phyloP scores from a whole-genome alignment of 2,888 invertebrate genomes.

The Drosophila setosimentum region DNA sequence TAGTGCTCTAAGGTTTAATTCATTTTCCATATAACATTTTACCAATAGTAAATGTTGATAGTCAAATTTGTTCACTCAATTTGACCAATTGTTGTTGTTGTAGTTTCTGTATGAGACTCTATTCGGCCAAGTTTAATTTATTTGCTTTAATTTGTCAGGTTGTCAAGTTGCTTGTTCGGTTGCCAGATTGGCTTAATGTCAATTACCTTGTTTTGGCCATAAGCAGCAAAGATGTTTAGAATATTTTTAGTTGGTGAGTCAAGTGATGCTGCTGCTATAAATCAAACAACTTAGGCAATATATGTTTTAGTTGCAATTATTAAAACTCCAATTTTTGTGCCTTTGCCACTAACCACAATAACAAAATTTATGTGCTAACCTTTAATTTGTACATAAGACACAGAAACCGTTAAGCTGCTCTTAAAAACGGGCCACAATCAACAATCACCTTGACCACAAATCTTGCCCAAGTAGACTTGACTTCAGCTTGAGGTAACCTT shows the following conservation, averaged over 20 bases:
- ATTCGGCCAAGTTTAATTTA: slow-evolving; percentile 60
- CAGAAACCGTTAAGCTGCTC: slow-evolving; percentile 28
- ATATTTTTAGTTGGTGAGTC: slow-evolving; percentile 7
- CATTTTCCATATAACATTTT: not conserved
- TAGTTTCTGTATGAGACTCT: slow-evolving; percentile 33
- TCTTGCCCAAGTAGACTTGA: slow-evolving; percentile 43
- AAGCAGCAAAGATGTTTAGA: slow-evolving; percentile 32
- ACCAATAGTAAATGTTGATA: not conserved
- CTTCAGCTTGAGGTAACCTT: slow-evolving; percentile 27
- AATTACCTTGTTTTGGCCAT: slow-evolving; percentile 68
- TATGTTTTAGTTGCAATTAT: slow-evolving; percentile 19
- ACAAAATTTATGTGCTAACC: slow-evolving; percentile 53
- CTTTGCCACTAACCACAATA: slow-evolving; percentile 29
- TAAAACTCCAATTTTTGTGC: slow-evolving; percentile 11
- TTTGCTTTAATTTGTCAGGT: slow-evolving; percentile 71
- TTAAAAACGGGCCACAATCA: slow-evolving; percentile 41
- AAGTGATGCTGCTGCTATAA: slow-evolving; percentile 30
- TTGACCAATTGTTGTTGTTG: not conserved
- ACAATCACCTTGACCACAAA: slow-evolving; percentile 56
- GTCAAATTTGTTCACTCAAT: slow-evolving; percentile 11
- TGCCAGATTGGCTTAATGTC: slow-evolving; percentile 62
- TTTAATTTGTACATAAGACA: slow-evolving; percentile 48
- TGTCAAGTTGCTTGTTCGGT: slow-evolving; percentile 47
- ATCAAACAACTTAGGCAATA: slow-evolving; percentile 36
- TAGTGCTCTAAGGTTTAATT: not conserved